phyloP scores from a whole-genome alignment of 2,888 invertebrate genomes.

The Mesochorus sp. region DNA sequence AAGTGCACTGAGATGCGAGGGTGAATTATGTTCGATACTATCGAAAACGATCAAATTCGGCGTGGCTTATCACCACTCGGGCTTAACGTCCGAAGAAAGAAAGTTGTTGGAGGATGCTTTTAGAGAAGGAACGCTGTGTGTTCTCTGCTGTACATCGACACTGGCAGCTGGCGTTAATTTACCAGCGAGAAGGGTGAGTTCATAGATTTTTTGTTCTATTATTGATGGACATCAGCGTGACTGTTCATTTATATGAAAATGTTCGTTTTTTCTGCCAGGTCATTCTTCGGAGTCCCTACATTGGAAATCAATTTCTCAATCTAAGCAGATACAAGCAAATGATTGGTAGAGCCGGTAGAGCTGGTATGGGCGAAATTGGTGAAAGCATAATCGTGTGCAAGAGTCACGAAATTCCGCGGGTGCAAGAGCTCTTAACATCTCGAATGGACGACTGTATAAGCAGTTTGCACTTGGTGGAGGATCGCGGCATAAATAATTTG shows the following conservation, averaged over 20 bases:
- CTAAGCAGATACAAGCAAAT: conserved; percentile 96
- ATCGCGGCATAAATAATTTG: conserved; percentile 85
- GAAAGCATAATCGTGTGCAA: conserved; percentile 94
- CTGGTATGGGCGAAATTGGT: conserved; percentile 91
- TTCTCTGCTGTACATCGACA: conserved; percentile 97
- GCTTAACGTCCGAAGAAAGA: conserved; percentile 94
- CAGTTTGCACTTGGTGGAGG: conserved; percentile 83
- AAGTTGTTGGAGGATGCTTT: conserved; percentile 92
- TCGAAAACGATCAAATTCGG: conserved; percentile 89
- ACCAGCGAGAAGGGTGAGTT: conserved; percentile 91
- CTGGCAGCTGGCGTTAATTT: conserved; percentile 99
- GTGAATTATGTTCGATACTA: conserved; percentile 87
- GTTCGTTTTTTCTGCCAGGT: conserved; percentile 82
- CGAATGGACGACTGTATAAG: conserved; percentile 88
- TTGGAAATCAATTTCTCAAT: conserved; percentile 89
- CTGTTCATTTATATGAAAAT: background rate
- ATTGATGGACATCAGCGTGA: too few relatives aligned
- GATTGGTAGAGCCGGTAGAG: conserved; percentile 96
- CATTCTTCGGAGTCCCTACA: conserved; percentile 92
- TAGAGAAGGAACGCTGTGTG: conserved; percentile 91
- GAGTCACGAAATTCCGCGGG: conserved; percentile 84
- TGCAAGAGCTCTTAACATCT: conserved; percentile 84
- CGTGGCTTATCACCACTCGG: conserved; percentile 96
- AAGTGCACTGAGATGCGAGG: conserved; percentile 86
- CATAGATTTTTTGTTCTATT: background rate